A percentile compares a stretch with the other conserved stretches of the same genome.
Conservation (phyloP, 2,113 vertebrate species). For the Oncorhynchus kisutch region DNA sequence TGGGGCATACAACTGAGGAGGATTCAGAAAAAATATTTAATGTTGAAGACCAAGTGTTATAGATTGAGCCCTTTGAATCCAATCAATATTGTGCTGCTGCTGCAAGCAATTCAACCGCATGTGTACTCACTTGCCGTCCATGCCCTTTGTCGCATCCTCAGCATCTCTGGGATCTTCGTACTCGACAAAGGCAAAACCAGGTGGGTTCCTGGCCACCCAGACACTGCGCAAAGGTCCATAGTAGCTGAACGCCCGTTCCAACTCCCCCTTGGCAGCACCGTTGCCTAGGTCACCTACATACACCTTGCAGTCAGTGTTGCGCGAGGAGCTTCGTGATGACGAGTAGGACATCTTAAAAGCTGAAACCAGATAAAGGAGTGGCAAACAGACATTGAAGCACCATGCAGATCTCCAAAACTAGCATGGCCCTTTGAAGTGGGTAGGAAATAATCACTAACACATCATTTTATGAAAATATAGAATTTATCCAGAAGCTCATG, state of each 20-base stretch:
- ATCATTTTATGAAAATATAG: no score
- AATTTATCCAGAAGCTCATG: no score
- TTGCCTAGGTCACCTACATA: conserved; percentile 61
- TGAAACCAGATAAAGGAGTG: background rate
- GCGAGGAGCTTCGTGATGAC: conserved; percentile 53
- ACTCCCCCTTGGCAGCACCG: conserved; percentile 63
- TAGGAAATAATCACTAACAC: no score
- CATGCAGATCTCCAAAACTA: no score
- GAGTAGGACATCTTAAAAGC: conserved; percentile 51
- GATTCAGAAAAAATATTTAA: background rate
- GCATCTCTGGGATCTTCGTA: conserved; percentile 64
- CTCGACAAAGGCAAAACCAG: conserved; percentile 66
- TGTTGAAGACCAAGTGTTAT: background rate
- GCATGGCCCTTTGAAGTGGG: no score
- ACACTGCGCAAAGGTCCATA: conserved; percentile 63
- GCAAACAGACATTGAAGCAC: background rate
- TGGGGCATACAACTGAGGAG: background rate
- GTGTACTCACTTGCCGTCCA: conserved; percentile 65
- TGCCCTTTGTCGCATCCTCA: conserved; percentile 62
- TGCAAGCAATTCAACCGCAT: conserved; percentile 11
- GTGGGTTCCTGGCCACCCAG: conserved; percentile 65
- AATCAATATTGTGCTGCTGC: conserved; percentile 4
- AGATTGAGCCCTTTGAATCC: conserved; percentile 24
- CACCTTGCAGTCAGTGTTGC: conserved; percentile 55
- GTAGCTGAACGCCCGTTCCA: conserved; percentile 65